Conservation (phyloP, 2,113 vertebrate genomes). For the Channa maculata region DNA sequence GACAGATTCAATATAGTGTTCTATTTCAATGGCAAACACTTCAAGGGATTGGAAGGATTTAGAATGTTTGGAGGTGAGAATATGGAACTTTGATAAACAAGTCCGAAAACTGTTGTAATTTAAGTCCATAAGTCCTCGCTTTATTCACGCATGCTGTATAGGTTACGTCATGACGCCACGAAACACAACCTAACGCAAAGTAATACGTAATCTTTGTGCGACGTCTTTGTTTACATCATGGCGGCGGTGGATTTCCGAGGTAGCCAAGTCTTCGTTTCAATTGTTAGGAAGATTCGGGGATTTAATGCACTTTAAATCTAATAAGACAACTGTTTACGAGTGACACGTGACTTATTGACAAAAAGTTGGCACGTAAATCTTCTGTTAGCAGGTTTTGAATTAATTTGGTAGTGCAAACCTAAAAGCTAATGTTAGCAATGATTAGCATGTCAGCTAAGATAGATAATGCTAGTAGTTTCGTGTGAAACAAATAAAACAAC, state of each 20-base stretch:
- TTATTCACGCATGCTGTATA: too few relatives aligned
- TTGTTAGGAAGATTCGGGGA: background rate
- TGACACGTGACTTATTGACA: background rate
- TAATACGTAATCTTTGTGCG: conserved; percentile 29
- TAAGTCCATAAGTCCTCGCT: too few relatives aligned
- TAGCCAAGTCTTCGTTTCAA: conserved; percentile 8
- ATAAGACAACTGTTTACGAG: rapidly evolving
- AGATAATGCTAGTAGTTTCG: too few relatives aligned
- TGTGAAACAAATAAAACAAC: too few relatives aligned
- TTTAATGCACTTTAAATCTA: background rate
- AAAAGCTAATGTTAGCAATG: conserved; percentile 33
- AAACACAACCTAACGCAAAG: background rate
- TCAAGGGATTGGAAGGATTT: too few relatives aligned
- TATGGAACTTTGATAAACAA: too few relatives aligned
- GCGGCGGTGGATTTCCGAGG: conserved; percentile 82
- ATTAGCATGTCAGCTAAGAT: conserved; percentile 5
- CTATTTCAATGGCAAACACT: too few relatives aligned
- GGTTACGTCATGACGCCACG: conserved; percentile 41
- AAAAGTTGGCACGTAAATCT: background rate
- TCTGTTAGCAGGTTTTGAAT: too few relatives aligned
- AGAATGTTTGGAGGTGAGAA: too few relatives aligned
- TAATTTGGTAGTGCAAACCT: background rate
- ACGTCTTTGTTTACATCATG: conserved; percentile 73
- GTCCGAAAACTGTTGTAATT: too few relatives aligned
- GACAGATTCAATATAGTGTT: too few relatives aligned